phyloP scores from a whole-genome alignment of 30 jellyfish, hydroid and myxozoan genomes.

The Aurelia coerulea region DNA sequence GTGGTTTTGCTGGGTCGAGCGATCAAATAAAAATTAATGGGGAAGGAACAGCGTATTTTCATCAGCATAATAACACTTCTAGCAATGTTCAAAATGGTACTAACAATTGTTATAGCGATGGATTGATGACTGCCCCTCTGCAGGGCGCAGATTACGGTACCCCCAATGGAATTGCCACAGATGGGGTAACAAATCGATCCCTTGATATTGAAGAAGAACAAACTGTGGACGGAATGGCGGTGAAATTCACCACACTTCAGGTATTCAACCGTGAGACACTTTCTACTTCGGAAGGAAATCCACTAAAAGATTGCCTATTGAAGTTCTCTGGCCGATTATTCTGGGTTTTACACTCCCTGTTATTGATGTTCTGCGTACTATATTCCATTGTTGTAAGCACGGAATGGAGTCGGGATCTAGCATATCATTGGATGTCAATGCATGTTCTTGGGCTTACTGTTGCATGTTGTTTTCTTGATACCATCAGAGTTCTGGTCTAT shows the following conservation, averaged over 20 bases:
- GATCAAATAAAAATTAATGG: too few species aligned
- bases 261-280: conserved; percentile 60
- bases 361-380: conserved; percentile 22
- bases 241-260: conserved; percentile 16
- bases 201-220: too few species aligned
- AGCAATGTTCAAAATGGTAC: too few species aligned
- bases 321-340: conserved; percentile 21
- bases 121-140: too few species aligned
- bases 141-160: too few species aligned
- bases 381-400: conserved; percentile 48
- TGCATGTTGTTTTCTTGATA: conserved; percentile 37
- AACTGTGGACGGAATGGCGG: background rate
- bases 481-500: conserved; percentile 41
- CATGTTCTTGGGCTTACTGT: conserved; percentile 24
- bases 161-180: too few species aligned
- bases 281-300: conserved; percentile 13
- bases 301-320: background rate
- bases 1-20: too few species aligned
- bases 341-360: conserved; percentile 39
- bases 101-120: too few species aligned
- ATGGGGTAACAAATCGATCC: too few species aligned
- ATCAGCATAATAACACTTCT: too few species aligned
- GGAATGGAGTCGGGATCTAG: conserved; percentile 29
- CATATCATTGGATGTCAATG: conserved; percentile 61
- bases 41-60: too few species aligned